phyloP scores from a whole-genome alignment of 2,797 vertebrate genomes.

The Myotis pilosus region DNA sequence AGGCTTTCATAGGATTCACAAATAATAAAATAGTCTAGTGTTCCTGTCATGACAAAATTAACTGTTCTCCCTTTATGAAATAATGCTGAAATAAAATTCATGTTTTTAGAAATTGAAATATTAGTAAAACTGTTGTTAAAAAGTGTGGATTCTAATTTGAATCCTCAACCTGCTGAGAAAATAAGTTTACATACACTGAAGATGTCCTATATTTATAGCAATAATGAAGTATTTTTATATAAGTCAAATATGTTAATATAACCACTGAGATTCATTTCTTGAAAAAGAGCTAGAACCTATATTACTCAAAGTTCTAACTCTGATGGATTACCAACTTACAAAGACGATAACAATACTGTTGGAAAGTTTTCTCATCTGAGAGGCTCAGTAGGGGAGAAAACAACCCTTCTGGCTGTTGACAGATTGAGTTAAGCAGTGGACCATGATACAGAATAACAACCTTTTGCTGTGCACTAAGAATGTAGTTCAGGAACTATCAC shows the following conservation, averaged over 20 bases:
- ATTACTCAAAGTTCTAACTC: slow-evolving; percentile 26
- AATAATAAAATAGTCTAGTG: not conserved
- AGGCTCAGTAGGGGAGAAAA: slow-evolving; percentile 23
- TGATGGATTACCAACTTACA: slow-evolving; percentile 25
- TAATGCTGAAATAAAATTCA: slow-evolving; percentile 37
- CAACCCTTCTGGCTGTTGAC: slow-evolving; percentile 21
- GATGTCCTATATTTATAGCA: not conserved
- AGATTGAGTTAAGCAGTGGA: slow-evolving; percentile 44
- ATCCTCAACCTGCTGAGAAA: not conserved
- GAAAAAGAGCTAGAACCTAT: not conserved
- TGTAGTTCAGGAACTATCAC: not conserved
- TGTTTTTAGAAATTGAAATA: slow-evolving; percentile 29
- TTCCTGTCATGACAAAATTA: not conserved
- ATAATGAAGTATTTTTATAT: not conserved
- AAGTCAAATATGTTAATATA: slow-evolving; percentile 3
- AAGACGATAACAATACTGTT: slow-evolving; percentile 13
- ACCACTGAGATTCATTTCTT: slow-evolving; percentile 29
- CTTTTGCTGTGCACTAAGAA: not conserved
- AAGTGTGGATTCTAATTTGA: not conserved
- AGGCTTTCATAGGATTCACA: not conserved
- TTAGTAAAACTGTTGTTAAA: slow-evolving; percentile 3
- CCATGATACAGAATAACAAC: slow-evolving; percentile 26
- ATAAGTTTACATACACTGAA: not conserved
- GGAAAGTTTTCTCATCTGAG: slow-evolving; percentile 24
- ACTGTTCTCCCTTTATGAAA: not conserved